Evolutionary conservation across 2,113 vertebrate species (phyloP), one percentile per base, ranked within the genome.

Genomic region (Lutjanus erythropterus): DNA sequence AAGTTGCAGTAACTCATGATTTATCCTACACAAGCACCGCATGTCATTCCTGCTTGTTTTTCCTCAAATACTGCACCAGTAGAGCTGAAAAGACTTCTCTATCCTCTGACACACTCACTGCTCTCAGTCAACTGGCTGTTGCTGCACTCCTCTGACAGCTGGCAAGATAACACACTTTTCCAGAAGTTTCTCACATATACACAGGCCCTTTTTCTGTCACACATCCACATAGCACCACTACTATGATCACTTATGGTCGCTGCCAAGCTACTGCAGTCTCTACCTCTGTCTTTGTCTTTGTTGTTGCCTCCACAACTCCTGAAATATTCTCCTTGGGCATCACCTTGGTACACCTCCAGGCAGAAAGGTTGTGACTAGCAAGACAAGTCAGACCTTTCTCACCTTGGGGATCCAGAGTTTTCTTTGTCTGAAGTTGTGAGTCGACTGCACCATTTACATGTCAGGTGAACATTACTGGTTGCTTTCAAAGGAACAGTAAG

Each of bases 131-230:
- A 0, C 69, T 15, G 81, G 3, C 10, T 29, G 61, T 47, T 55
- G 37, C 81, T 41, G 73, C 55, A 29, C 39, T 71, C 53, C 60
- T 67, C 61, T 72, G 68, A 78, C 68, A 71, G 61, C 68, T 55
- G 60, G 46, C 29, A 33, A 64, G 81, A 79, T 49, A 50, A 62
- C 39, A 39, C 42, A 6, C 61, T 42, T 66, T 55, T 29, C 71
- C 47, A 10, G 53, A 68, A 68, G 27, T 50, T 44, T 59, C 67
- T 9, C 56, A 9, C 41, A 56, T 9, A 50, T 31, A 41, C 55
- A 29, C 62, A 59, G 12, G 11, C 21, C 5, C 33, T 6, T 41
- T 47, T 70, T n/a, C 56, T 46, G 16, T 42, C 69, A 67, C 47
- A 21, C 12, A 39, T 16, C 31, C 47, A n/a, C 65, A 41, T 8